Conservation (phyloP, 1,140 invertebrate genomes). For the Cyclina sinensis region DNA sequence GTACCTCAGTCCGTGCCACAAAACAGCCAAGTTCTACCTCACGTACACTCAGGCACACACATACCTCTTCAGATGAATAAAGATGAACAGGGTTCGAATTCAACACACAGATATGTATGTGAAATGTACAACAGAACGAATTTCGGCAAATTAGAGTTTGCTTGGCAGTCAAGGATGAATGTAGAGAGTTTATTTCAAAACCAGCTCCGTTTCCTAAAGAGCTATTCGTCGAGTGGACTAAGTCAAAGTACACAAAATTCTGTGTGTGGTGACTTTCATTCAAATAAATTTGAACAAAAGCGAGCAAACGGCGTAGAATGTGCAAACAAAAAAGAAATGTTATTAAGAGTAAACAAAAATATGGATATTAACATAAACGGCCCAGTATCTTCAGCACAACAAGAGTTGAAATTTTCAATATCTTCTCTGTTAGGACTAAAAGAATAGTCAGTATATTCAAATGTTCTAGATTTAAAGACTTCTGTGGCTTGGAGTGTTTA, state of each 20-base stretch:
- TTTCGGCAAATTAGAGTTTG: not conserved
- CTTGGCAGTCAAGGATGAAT: not conserved
- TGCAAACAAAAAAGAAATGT: not conserved
- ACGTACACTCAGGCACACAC: not conserved
- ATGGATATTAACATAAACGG: not conserved
- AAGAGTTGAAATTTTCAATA: conserved; percentile 22
- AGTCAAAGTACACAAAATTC: too few relatives aligned
- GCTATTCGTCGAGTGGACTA: too few relatives aligned
- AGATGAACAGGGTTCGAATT: not conserved
- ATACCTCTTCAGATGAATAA: not conserved
- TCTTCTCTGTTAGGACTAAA: conserved; percentile 14
- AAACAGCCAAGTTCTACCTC: not conserved
- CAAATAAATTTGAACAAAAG: too few relatives aligned
- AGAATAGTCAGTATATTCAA: too few relatives aligned
- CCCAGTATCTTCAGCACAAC: not conserved
- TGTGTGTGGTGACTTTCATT: too few relatives aligned
- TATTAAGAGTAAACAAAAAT: not conserved
- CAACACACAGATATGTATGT: not conserved
- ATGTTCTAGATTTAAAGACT: too few relatives aligned
- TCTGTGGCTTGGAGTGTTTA: too few relatives aligned
- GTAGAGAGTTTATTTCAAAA: not conserved
- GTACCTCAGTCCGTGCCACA: not conserved
- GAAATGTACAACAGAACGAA: not conserved
- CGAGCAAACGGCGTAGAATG: too few relatives aligned
- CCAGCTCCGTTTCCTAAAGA: too few relatives aligned